Conservation (phyloP, 2,888 invertebrate genomes). For the Lasioglossum oenotherae region DNA sequence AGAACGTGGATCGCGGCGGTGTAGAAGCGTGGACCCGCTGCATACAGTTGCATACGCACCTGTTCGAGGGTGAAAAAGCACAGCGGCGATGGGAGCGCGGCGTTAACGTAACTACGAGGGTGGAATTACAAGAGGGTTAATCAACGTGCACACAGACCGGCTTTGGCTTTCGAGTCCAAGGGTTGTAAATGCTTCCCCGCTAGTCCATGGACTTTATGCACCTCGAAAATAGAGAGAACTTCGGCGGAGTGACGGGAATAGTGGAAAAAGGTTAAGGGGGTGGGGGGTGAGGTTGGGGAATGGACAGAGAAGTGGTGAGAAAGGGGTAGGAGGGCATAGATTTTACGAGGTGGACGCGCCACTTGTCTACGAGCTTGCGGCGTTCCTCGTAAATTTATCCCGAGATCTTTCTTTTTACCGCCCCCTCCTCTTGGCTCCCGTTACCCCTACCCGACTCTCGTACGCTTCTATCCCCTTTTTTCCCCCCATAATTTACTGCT, state of each 20-base stretch:
- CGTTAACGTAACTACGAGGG: conserved; percentile 75
- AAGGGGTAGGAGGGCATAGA: conserved; percentile 43
- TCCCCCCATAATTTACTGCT: conserved; percentile 62
- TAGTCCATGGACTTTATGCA: conserved; percentile 61
- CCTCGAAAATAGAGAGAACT: conserved; percentile 55
- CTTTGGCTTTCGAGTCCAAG: conserved; percentile 60
- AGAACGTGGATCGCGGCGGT: neutral
- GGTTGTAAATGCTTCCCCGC: conserved; percentile 58
- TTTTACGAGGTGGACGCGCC: conserved; percentile 71
- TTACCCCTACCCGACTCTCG: conserved; percentile 5
- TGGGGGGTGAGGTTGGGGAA: neutral
- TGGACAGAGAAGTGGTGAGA: neutral
- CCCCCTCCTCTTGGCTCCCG: neutral
- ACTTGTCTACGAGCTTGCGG: conserved; percentile 71
- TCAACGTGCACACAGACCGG: conserved; percentile 66
- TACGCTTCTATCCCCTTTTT: conserved; percentile 25
- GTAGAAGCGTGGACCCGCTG: conserved; percentile 28
- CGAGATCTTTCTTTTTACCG: conserved; percentile 51
- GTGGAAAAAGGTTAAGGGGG: neutral
- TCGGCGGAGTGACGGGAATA: conserved; percentile 11
- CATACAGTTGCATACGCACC: conserved; percentile 12
- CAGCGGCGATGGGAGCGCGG: conserved; percentile 22
- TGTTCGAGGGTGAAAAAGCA: conserved; percentile 54
- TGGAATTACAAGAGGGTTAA: conserved; percentile 77
- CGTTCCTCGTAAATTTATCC: conserved; percentile 70